Base-by-base conservation (phyloP, 2,113 vertebrate genomes). In the Hirundichthys speculiger region DNA sequence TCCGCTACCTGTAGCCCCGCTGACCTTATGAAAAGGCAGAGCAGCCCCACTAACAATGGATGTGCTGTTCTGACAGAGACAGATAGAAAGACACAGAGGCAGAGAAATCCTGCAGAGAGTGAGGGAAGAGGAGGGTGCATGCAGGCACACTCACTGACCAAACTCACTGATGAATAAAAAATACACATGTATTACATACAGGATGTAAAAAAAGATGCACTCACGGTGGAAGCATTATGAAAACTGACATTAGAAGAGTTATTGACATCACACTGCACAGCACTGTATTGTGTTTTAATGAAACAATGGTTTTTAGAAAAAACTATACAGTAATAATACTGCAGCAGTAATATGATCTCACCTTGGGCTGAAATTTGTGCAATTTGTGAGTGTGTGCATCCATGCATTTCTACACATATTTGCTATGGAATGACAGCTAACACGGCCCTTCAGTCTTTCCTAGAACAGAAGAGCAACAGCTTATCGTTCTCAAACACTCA, bases 1-100 rank as follows among this genome's bases (percentile, higher is more conserved):
- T 84, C 73, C 49, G 62, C 78, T 88, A 90, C 85, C 87, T 91
- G 85, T 77, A 71, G 77, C 68, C 71, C 79, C 72, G 49, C 27
- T 87, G 83, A 86, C 90, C 83, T 82, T 56, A 30, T 64, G 72
- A 71, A 75, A 83, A 77, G 76, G 61, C 57, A 69, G 40, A 52
- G 49, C 42, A 41, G 15, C 57, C 16, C 45, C 41, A 45, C 42
- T 7, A 56, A 90, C 89, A 89, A 91, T 76, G 71, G 67, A 60
- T 63, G 73, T 54, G 82, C 82, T 89, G 84, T 90, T 90, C 83
- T 74, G 79, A 80, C 49, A 71, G 65, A 67, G 68, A 76, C 58
- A 66, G 59, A 64, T 50, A 65, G 53, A 65, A 57, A 56, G 60
- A 48, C 19, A 54, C 46, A 49, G 43, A 62, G 42, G 42, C 14